Evolutionary conservation across 30 jellyfish, hydroid and myxozoan species (phyloP).

Genomic region (Phacellophora camtschatica): DNA sequence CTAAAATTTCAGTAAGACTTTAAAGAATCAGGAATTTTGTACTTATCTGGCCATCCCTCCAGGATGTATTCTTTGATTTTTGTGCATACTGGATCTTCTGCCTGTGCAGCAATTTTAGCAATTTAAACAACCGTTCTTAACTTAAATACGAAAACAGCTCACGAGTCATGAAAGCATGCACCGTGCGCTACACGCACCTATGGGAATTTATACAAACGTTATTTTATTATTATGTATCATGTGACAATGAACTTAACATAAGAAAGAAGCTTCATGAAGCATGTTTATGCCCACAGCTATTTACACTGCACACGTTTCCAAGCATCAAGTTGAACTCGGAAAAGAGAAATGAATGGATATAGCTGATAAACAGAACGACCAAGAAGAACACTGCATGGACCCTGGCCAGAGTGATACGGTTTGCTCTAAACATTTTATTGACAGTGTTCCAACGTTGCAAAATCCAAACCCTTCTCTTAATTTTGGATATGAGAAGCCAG

Average conservation of each 20-base stretch:
- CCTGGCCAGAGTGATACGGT: conserved; percentile 49
- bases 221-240: too few species aligned
- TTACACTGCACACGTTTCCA: conserved; percentile 18
- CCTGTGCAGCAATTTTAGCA: background rate
- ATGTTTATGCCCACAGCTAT: conserved; percentile 28
- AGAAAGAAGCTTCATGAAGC: too few species aligned
- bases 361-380: background rate
- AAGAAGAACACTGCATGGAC: conserved; percentile 25
- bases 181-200: too few species aligned
- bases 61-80: background rate
- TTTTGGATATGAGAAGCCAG: conserved; percentile 28
- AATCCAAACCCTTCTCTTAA: conserved; percentile 44
- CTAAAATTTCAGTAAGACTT: background rate
- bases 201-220: too few species aligned
- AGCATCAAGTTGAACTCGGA: background rate
- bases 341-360: conserved; percentile 24
- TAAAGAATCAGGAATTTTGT: conserved; percentile 6
- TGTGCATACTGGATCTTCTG: conserved; percentile 7
- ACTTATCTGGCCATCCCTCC: conserved; percentile 25
- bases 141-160: too few species aligned
- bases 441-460: conserved; percentile 24
- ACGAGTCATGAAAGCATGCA: too few species aligned
- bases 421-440: conserved; percentile 41
- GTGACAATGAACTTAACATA: too few species aligned
- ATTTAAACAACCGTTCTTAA: too few species aligned